Evolutionary conservation across 2,797 vertebrate genomes (phyloP).

Genomic region (Micromesistius poutassou): DNA sequence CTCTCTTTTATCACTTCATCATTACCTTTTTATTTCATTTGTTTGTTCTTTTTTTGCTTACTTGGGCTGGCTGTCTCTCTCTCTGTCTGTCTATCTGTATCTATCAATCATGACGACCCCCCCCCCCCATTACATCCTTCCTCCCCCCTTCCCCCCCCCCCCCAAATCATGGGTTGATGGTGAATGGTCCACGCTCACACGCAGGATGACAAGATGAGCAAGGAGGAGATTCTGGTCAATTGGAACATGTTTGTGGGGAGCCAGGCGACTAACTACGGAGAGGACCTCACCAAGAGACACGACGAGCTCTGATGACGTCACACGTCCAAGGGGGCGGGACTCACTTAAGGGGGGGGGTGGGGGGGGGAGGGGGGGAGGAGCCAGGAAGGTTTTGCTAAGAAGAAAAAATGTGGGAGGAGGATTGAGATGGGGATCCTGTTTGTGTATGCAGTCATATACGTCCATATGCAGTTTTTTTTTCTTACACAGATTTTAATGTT

Average conservation of each 20-base stretch:
- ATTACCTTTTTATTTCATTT: background rate
- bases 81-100: background rate
- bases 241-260: slow-evolving; percentile 97
- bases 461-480: slow-evolving; percentile 4
- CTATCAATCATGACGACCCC: background rate
- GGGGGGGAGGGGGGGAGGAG: background rate
- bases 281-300: slow-evolving; percentile 85
- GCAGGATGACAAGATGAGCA: slow-evolving; percentile 85
- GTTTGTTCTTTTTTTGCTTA: background rate
- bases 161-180: background rate
- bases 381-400: background rate
- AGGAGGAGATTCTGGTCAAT: slow-evolving; percentile 85
- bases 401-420: background rate
- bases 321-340: background rate
- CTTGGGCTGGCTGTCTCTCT: background rate
- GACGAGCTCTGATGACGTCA: slow-evolving; percentile 80
- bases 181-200: background rate
- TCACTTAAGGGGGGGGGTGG: background rate
- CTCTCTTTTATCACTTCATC: slow-evolving; percentile 2
- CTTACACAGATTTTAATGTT: background rate
- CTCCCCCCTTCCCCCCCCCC: background rate
- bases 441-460: slow-evolving; percentile 1
- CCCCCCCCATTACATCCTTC: background rate
- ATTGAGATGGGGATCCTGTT: background rate
- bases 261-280: slow-evolving; percentile 91